Evolutionary conservation across 2,888 invertebrate species (phyloP), one percentile per base, ranked within the genome.

Genomic region (Xiphydria camelus): DNA sequence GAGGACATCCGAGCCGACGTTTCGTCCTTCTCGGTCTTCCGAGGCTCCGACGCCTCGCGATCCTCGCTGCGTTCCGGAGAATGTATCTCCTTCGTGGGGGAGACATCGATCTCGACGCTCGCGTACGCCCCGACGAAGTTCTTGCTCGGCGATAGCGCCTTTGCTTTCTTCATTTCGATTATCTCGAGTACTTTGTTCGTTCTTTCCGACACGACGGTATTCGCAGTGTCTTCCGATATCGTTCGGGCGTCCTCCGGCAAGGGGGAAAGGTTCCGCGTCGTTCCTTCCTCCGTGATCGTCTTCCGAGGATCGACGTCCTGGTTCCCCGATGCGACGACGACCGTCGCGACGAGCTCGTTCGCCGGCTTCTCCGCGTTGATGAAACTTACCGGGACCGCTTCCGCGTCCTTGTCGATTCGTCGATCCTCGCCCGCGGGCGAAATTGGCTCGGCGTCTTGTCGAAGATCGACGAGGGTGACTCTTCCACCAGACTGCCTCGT

Each of bases 161-260:
- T 71, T 3, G 64, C 55, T 35, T 62, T 67, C 25, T 66, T 64
- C 53, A 70, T 67, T 32, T 70, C 73, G 4, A 70, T 65, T 5
- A 72, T 70, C 34, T 72, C 72, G 22, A 71, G 22, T 4, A 68
- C 61, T 40, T 72, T 70, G 42, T 70, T 71, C 4, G 59, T 68
- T 18, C 25, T 41, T n/a, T n/a, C 36, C 4, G 9, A 14, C 7
- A 36, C 4, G 26, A 18, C 4, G 38, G 29, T 15, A 38, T 26
- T n/a, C 20, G 4, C 3, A 26, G 10, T 26, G 25, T 38, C 18
- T 12, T 38, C 3, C 29, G 26, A 5, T n/a, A n/a, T n/a, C n/a
- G n/a, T n/a, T n/a, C n/a, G n/a, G n/a, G n/a, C n/a, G n/a, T n/a
- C n/a, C n/a, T n/a, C n/a, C n/a, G n/a, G n/a, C n/a, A n/a, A n/a